phyloP scores from a whole-genome alignment of 1,140 invertebrate genomes.

The Seison nebaliae region DNA sequence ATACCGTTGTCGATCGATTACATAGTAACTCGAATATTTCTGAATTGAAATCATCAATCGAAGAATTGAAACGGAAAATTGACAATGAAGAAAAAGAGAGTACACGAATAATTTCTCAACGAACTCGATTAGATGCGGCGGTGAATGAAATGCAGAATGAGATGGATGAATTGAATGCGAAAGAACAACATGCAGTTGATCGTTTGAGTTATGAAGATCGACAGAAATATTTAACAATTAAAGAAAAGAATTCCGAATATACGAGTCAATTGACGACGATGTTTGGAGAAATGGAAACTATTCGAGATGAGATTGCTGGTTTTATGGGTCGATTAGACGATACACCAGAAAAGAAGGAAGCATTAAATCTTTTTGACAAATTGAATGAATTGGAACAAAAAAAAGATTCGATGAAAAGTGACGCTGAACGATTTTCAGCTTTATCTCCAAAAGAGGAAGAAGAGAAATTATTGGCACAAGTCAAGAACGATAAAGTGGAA shows the following conservation, averaged over 20 bases:
- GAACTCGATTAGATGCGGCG: slow-evolving; percentile 1
- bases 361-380: slow-evolving; percentile 9
- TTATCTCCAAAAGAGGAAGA: slow-evolving; percentile 8
- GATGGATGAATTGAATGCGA: no score
- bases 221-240: no score
- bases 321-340: no score
- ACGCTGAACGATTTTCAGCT: slow-evolving; percentile 3
- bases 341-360: slow-evolving; percentile 8
- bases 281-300: no score
- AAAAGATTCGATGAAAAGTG: slow-evolving; percentile 3
- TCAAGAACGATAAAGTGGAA: slow-evolving; percentile 12
- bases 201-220: no score
- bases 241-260: no score
- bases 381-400: slow-evolving; percentile 6
- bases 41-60: slow-evolving; percentile 5
- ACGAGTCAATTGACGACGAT: no score
- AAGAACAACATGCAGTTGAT: no score
- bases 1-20: slow-evolving; percentile 11
- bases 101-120: slow-evolving; percentile 8
- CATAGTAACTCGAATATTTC: slow-evolving; percentile 3
- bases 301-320: no score
- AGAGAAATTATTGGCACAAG: slow-evolving; percentile 8
- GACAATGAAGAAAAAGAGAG: slow-evolving; percentile 3
- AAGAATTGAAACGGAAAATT: slow-evolving; percentile 10
- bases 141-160: no score